These are phyloP conservation scores for Peromyscus nudipes DNA, from an alignment of 2,797 vertebrate genomes.

Conservation along the genomic window DNA sequence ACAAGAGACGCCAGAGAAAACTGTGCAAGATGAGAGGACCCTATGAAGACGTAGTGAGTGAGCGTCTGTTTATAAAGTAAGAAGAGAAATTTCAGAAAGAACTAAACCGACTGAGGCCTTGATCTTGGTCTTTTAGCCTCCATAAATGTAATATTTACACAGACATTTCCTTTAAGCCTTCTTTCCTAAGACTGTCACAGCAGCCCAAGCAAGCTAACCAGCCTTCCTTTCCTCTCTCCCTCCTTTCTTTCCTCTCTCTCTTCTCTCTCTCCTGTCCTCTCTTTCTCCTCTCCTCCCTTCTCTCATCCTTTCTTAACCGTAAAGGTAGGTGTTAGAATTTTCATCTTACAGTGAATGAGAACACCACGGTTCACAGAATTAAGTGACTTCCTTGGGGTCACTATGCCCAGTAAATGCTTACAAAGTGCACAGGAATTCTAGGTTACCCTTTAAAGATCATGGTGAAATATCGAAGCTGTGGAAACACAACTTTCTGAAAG, in stretches of 20 bases:
- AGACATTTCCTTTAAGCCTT: neutral
- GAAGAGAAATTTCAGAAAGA: neutral
- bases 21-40: neutral
- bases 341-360: neutral
- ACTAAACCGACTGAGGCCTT: neutral
- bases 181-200: neutral
- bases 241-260: no score
- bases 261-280: neutral
- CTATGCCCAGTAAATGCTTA: constrained; percentile 4
- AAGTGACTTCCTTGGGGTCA: constrained; percentile 20
- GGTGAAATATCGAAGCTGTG: neutral
- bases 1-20: neutral
- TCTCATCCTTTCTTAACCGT: neutral
- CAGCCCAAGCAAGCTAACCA: neutral
- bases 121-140: neutral
- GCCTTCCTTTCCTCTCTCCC: no score
- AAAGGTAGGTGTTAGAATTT: neutral
- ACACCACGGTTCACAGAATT: neutral
- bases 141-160: neutral
- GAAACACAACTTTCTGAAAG: neutral
- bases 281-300: neutral
- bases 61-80: neutral
- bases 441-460: neutral
- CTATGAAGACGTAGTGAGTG: neutral
- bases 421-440: neutral